Base-by-base conservation (phyloP, 2,113 vertebrate genomes). In the Rana temporaria region DNA sequence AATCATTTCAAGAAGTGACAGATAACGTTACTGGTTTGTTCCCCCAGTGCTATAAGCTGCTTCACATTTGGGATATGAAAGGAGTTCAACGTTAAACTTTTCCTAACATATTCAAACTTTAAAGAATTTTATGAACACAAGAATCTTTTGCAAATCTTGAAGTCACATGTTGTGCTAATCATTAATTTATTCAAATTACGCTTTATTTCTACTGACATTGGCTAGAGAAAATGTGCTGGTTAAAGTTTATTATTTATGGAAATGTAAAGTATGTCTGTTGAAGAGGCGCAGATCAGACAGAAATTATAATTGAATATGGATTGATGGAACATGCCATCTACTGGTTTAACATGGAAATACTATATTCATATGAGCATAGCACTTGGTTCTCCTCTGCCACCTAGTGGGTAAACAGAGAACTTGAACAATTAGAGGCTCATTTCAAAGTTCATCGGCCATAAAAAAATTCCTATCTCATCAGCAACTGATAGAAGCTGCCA, bases 291-390 rank as follows among this genome's bases (percentile, higher is more conserved):
- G 42, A 38, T 63, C 60, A 64, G 14, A 65, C 6, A 66, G 22
- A 66, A 6, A 4, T 56, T 20, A 20, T 11, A 20, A 22, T 20
- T 26, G 11, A 16, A 19, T 17, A 82, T 82, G 80, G 16, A 57
- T 74, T 57, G 80, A 12, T 82, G 80, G 30, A 74, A 67, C 17
- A 38, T 82, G 80, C 75, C 80, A 75, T 82, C 80, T 82, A 59
- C 70, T 82, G 80, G 70, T 22, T 7, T 19, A 24, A 42, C 48
- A 24, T 34, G 63, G 69, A 73, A 82, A 17, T 82, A 38, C 60
- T 55, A 0, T 15, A 15, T 42, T 75, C 32, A 22, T 4, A 62
- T 42, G 56, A 56, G 62, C 56, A 18, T 62, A 22, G 72, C 72
- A 17, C 22, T 63, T 74, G 72, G 32, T 5, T 62, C 72, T 75